Evolutionary conservation across 1,140 invertebrate genomes (phyloP), one percentile per base, ranked within the genome.

Genomic region (Oncopeltus fasciatus): DNA sequence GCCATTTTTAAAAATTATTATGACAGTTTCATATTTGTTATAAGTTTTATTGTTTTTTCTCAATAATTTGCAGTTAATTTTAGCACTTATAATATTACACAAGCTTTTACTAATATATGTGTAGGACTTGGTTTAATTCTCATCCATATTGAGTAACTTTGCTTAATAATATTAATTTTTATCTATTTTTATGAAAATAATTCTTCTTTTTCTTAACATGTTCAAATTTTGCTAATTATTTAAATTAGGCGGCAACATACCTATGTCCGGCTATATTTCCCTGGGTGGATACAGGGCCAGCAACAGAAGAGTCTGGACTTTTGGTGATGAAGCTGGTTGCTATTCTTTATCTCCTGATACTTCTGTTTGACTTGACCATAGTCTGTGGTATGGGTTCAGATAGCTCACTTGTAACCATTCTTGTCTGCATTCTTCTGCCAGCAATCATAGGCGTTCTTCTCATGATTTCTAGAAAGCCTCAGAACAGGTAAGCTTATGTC

Each of bases 261-360:
- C 74, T 90, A 56, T 90, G 87, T 71, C 89, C 90, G 12, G 86
- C 85, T 8, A 81, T 92, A 65, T 88, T 92, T 70, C 90, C 90
- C 0, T 92, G 89, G 88, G 84, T 88, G 1, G 88, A 92, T 70
- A 81, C 81, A 58, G 89, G 90, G 27, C 89, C 89, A 1, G 88
- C 89, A 18, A 92, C 90, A 3, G 83, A 89, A 69, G 82, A 84
- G 64, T 85, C 83, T 73, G 90, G 90, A 59, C 83, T 88, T 74
- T 85, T 86, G 71, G 91, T 92, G 53, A 90, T 91, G 77, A 90
- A 90, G 75, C 78, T 90, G 67, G 88, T 92, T 57, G 89, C 88
- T 21, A 74, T 91, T 57, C 80, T 93, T 67, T 92, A 88, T 72
- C 69, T 86, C 24, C 76, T 90, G 53, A 86, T 93, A 68, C 76